Evolutionary conservation across 2,113 vertebrate genomes (phyloP).

Genomic region (Tamias sibiricus): DNA sequence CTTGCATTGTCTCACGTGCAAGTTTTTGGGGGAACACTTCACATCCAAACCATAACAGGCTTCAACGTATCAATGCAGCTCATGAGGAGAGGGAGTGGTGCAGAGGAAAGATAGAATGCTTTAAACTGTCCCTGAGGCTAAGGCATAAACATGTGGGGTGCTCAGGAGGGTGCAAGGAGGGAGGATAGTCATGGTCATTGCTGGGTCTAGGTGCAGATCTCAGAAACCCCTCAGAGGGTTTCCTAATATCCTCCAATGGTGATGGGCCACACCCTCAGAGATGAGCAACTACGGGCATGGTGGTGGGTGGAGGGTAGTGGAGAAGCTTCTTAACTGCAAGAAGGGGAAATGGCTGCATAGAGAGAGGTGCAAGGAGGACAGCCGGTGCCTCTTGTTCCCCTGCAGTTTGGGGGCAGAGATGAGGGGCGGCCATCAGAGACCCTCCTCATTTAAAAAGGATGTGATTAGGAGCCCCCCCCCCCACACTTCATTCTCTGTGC

Average conservation of each 20-base stretch:
- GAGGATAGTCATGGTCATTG: fast-evolving
- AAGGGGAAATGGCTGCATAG: background rate
- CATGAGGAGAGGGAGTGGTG: background rate
- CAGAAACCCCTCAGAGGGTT: fast-evolving
- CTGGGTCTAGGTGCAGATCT: fast-evolving
- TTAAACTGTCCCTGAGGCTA: background rate
- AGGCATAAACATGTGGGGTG: background rate
- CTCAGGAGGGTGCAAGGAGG: background rate
- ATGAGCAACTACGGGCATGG: background rate
- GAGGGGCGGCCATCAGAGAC: background rate
- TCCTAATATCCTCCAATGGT: background rate
- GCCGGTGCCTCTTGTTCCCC: background rate
- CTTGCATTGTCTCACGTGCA: too few species aligned
- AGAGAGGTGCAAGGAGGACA: background rate
- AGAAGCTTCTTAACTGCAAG: background rate
- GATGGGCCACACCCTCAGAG: background rate
- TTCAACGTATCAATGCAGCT: background rate
- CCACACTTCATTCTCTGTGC: background rate
- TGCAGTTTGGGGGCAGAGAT: background rate
- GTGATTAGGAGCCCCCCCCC: background rate
- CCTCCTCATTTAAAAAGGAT: too few species aligned
- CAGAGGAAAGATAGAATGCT: background rate
- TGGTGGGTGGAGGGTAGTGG: too few species aligned
- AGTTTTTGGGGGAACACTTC: too few species aligned
- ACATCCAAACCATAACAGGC: too few species aligned